Evolutionary conservation across 2,113 vertebrate species (phyloP).

Genomic region (Ginglymostoma cirratum): DNA sequence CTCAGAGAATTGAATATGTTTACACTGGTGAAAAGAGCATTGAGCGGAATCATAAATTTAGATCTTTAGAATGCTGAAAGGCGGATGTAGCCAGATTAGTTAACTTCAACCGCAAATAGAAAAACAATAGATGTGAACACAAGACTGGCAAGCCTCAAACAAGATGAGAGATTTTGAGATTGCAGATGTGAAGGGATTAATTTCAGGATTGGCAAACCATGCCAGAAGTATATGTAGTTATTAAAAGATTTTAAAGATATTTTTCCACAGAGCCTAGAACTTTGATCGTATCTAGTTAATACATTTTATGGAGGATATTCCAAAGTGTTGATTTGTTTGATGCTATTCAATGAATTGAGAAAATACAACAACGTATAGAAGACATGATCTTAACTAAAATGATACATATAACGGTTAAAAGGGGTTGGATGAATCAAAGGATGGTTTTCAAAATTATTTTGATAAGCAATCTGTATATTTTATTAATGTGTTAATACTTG

Average conservation of each 20-base stretch:
- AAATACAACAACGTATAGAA: background rate
- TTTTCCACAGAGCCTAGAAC: background rate
- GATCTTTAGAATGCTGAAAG: constrained; percentile 4
- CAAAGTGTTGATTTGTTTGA: background rate
- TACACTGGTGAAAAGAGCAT: background rate
- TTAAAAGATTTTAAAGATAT: background rate
- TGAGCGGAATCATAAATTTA: background rate
- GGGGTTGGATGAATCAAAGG: background rate
- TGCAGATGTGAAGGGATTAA: background rate
- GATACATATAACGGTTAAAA: background rate
- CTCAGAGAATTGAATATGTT: background rate
- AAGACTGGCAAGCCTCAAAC: background rate
- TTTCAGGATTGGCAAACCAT: background rate
- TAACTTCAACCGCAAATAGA: background rate
- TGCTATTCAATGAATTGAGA: background rate
- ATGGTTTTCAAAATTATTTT: background rate
- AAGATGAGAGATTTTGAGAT: background rate
- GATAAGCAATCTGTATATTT: background rate
- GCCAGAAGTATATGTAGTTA: background rate
- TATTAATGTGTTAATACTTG: background rate
- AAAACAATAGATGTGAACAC: background rate
- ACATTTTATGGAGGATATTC: background rate
- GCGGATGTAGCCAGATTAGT: background rate
- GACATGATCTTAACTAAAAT: background rate
- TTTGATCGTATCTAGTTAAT: background rate